Conservation (phyloP, 2,113 vertebrate species). For the Lasiurus cinereus region DNA sequence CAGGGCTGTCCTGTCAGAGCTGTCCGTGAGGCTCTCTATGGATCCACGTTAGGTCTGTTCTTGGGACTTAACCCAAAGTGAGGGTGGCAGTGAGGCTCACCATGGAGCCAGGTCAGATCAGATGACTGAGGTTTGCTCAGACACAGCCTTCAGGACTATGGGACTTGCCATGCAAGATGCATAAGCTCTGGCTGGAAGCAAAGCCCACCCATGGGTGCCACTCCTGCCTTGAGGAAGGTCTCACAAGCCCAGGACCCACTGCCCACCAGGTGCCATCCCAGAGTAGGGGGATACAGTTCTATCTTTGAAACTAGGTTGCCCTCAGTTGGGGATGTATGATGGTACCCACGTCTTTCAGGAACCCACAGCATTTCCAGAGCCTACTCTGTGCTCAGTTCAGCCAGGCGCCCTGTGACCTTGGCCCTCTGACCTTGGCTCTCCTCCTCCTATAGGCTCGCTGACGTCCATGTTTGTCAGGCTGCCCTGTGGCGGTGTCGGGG, state of each 20-base stretch:
- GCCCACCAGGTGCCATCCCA: not conserved
- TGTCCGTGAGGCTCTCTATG: accelerated
- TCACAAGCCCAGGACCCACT: not conserved
- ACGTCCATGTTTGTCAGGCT: conserved; percentile 97
- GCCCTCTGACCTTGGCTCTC: not conserved
- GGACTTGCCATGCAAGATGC: accelerated
- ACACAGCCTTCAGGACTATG: accelerated
- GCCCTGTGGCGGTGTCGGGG: conserved; percentile 97
- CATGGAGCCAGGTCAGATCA: not conserved
- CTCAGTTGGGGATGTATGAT: accelerated
- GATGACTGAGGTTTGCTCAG: not conserved
- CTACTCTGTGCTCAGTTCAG: accelerated
- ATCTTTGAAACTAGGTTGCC: not conserved
- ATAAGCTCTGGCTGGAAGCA: not conserved
- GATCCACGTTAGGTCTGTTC: not conserved
- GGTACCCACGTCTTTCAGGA: accelerated
- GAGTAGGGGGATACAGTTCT: accelerated
- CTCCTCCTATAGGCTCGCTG: conserved; percentile 90
- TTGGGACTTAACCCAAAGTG: not conserved
- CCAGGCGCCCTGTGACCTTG: accelerated
- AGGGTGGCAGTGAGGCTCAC: not conserved
- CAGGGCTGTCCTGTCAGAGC: not conserved
- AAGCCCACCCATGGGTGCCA: accelerated
- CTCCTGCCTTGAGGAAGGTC: not conserved
- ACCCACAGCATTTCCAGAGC: not conserved